A percentile compares a stretch with the other conserved stretches of the same genome.
Conservation (phyloP, 2,888 invertebrate genomes). For the Pyrochroa serraticornis region DNA sequence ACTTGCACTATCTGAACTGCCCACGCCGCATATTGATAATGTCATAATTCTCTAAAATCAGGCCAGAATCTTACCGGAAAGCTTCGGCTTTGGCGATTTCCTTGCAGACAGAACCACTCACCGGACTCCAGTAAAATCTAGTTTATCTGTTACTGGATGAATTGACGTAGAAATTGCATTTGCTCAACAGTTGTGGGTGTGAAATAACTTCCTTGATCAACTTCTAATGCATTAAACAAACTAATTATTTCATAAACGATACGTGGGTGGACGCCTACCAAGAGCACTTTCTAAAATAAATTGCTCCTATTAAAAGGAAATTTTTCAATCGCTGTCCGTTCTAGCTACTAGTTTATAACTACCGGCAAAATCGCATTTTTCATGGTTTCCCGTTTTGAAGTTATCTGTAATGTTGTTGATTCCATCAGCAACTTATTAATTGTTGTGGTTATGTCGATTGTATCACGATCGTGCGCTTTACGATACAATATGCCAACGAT, state of each 20-base stretch:
- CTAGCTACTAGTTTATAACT: no score
- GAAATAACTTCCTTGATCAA: slow-evolving; percentile 27
- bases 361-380: no score
- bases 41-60: slow-evolving; percentile 10
- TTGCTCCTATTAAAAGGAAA: no score
- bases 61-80: no score
- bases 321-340: no score
- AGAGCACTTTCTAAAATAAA: slow-evolving; percentile 28
- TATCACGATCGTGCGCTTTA: slow-evolving; percentile 17
- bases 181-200: slow-evolving; percentile 22
- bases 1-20: slow-evolving; percentile 33
- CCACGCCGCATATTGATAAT: slow-evolving; percentile 30
- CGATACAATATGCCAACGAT: slow-evolving; percentile 31
- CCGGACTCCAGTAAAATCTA: no score
- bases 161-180: no score
- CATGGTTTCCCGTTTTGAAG: slow-evolving; percentile 1
- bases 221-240: slow-evolving; percentile 6
- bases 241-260: slow-evolving; percentile 9
- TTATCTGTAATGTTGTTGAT: slow-evolving; percentile 10
- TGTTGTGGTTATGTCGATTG: slow-evolving; percentile 25
- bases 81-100: no score
- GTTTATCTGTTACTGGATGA: no score
- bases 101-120: no score
- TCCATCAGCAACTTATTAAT: slow-evolving; percentile 1
- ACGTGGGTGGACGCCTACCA: slow-evolving; percentile 31